phyloP scores from a whole-genome alignment of 2,113 vertebrate species.

The Hippocampus abdominalis region DNA sequence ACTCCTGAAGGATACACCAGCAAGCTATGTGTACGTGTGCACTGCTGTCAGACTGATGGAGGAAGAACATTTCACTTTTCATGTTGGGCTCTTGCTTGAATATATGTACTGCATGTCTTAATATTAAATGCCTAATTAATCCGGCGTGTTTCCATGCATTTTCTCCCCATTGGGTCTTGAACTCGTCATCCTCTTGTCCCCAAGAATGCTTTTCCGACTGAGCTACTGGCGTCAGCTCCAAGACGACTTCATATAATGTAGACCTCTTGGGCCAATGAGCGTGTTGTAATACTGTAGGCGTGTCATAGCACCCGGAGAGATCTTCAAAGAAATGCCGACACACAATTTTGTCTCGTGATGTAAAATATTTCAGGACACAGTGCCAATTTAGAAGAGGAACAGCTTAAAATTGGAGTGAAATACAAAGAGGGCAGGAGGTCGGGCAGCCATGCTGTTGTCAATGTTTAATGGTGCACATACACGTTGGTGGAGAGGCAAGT shows the following conservation, averaged over 20 bases:
- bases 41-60: constrained; percentile 16
- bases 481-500: not conserved
- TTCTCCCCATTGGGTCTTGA: not conserved
- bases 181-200: not conserved
- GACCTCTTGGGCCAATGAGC: not conserved
- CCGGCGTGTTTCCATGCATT: no score
- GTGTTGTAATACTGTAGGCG: not conserved
- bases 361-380: not conserved
- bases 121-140: no score
- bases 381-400: not conserved
- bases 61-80: constrained; percentile 39
- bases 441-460: constrained; percentile 24
- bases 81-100: constrained; percentile 1
- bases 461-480: constrained; percentile 46
- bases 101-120: no score
- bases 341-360: constrained; percentile 17
- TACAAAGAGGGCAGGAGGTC: not conserved
- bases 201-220: not conserved
- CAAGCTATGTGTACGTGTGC: constrained; percentile 13
- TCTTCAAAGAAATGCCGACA: not conserved
- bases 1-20: constrained; percentile 49
- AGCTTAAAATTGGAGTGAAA: not conserved
- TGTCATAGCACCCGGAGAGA: not conserved
- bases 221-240: not conserved
- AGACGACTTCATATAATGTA: no score